Conservation (phyloP, 1,140 invertebrate species). For the Geopemphigus sp. region DNA sequence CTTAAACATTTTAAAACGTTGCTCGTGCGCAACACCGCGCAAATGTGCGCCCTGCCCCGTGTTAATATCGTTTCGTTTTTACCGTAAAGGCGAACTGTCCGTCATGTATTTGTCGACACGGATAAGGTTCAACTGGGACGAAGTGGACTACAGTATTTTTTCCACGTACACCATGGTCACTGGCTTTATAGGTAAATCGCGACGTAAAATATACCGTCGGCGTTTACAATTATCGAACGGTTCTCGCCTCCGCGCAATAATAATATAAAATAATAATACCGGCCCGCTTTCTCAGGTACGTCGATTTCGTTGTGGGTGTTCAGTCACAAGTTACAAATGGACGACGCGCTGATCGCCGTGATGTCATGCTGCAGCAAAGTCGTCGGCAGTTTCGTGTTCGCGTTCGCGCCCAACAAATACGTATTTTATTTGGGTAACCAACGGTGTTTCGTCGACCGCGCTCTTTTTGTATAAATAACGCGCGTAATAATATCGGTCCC, state of each 20-base stretch:
- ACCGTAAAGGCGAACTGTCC: slow-evolving; percentile 71
- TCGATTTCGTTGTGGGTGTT: slow-evolving; percentile 74
- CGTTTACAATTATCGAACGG: too few species aligned
- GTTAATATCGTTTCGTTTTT: too few species aligned
- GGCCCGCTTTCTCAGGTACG: slow-evolving; percentile 62
- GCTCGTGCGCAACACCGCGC: too few species aligned
- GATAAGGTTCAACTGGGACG: slow-evolving; percentile 79
- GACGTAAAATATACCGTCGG: too few species aligned
- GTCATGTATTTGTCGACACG: slow-evolving; percentile 77
- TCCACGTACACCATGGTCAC: slow-evolving; percentile 77
- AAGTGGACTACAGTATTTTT: slow-evolving; percentile 79
- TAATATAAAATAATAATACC: too few species aligned
- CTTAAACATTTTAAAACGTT: too few species aligned
- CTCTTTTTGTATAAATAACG: too few species aligned
- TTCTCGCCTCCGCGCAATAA: too few species aligned
- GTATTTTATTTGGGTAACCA: slow-evolving; percentile 73
- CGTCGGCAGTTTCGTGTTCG: slow-evolving; percentile 73
- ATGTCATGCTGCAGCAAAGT: slow-evolving; percentile 78
- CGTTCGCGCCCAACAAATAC: slow-evolving; percentile 72
- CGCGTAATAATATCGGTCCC: too few species aligned
- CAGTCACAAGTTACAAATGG: slow-evolving; percentile 73
- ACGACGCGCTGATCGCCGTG: slow-evolving; percentile 75
- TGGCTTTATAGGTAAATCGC: slow-evolving; percentile 68
- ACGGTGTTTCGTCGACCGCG: too few species aligned
- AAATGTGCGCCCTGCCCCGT: too few species aligned